Base-by-base conservation (phyloP, 2,888 invertebrate genomes). In the Tenthredo livida region DNA sequence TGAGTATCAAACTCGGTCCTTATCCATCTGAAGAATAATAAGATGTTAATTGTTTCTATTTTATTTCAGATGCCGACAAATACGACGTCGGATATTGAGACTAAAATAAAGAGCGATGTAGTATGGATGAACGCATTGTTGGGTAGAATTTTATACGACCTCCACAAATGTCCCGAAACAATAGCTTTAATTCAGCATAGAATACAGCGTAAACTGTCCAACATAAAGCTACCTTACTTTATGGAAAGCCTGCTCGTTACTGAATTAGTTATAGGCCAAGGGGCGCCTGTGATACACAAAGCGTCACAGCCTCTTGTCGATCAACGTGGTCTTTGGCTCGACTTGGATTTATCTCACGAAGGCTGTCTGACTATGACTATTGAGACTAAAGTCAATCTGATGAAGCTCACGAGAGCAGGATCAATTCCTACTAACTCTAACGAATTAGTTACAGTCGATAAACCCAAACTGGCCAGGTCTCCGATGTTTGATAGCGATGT, bases 181-280 rank as follows among this genome's bases (percentile, higher is more conserved):
- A 95, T 96, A 58, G 94, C 94, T 85, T 94, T 96, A 86, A 95
- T 98, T 58, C 96, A 96, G 91, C 96, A 96, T 83, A 96, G 96
- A 91, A 96, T 98, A 91, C 98, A 98, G 94, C 95, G 96, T 90
- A 98, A 98, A 94, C 94, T 98, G 2, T 95, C 96, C 85, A 97
- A 97, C 86, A 97, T 98, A 88, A 97, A 97, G 94, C 96, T 97
- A 87, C 98, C 98, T 0, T 96, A 97, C 89, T 98, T 98, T 93
- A 97, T 98, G 94, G 97, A 98, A 87, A 97, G 97, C 88, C 94
- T 98, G 84, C 93, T 95, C 78, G 95, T 98, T 88, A 96, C 96
- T 50, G 96, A 97, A 90, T 94, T 98, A 88, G 96, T 96, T 72
- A 94, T 98, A 88, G 97, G 97, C 61, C 92, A 93, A 86, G 95